Conservation (phyloP, 2,113 vertebrate species). For the Mionectes macconnelli region DNA sequence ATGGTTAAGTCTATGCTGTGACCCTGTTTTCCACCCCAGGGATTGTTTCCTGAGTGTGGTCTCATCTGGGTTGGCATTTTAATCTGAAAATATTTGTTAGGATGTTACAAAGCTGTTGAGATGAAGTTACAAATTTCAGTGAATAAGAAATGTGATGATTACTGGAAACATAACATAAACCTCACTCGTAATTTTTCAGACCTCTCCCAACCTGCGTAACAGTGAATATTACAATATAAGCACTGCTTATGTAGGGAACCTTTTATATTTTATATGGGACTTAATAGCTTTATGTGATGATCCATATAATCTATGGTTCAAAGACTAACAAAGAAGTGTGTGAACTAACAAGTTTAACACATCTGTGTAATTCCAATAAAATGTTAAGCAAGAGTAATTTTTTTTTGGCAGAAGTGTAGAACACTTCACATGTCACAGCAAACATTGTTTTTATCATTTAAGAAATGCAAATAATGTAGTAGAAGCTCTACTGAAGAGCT, state of each 20-base stretch:
- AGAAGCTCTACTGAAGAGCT: neutral
- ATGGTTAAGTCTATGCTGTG: conserved; percentile 16
- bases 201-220: neutral
- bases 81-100: conserved; percentile 1
- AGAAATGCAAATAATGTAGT: neutral
- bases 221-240: neutral
- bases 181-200: neutral
- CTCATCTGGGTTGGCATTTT: neutral
- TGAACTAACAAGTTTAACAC: neutral
- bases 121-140: neutral
- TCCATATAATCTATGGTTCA: neutral
- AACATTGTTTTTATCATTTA: neutral
- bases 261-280: neutral
- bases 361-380: neutral
- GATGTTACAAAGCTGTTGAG: neutral
- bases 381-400: neutral
- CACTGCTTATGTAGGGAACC: neutral
- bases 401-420: neutral
- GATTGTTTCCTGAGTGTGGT: neutral
- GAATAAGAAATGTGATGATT: neutral
- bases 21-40: conserved; percentile 3
- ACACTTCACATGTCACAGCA: neutral
- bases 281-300: neutral
- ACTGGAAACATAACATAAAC: neutral
- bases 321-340: neutral